Percentiles rank a stretch among this genome's conserved stretches.
These are phyloP conservation scores for Drosophila tani DNA, from an alignment of 1,140 invertebrate species.

Conservation along the genomic window DNA sequence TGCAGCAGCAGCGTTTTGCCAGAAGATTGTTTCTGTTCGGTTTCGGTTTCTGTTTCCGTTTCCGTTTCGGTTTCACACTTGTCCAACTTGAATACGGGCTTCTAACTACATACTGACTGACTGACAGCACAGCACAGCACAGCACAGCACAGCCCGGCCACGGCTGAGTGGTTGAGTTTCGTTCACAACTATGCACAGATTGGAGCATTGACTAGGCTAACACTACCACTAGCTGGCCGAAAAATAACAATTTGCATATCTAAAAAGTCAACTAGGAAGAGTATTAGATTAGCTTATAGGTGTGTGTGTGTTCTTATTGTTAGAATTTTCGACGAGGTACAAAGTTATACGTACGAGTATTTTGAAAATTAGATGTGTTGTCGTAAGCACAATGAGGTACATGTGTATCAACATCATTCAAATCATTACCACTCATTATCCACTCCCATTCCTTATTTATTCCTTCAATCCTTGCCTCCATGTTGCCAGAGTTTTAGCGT, in stretches of 20 bases:
- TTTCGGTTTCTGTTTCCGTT: constrained; percentile 31
- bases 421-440: constrained; percentile 43
- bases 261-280: constrained; percentile 73
- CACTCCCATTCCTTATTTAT: not conserved
- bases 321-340: constrained; percentile 76
- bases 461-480: not conserved
- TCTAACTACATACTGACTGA: constrained; percentile 50
- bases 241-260: constrained; percentile 68
- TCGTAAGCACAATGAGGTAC: constrained; percentile 83
- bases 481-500: constrained; percentile 29
- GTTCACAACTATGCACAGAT: constrained; percentile 55
- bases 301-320: constrained; percentile 48
- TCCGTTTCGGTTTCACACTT: constrained; percentile 60
- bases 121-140: constrained; percentile 1
- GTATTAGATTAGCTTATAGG: constrained; percentile 54
- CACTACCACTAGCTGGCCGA: constrained; percentile 55
- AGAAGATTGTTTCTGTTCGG: constrained; percentile 51
- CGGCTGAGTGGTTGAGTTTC: constrained; percentile 44
- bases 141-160: constrained; percentile 24
- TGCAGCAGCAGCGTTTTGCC: constrained; percentile 66
- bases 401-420: constrained; percentile 78
- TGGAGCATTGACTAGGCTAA: constrained; percentile 43
- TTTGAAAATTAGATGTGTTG: constrained; percentile 61
- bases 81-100: constrained; percentile 64
- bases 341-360: constrained; percentile 73